Base-by-base conservation (phyloP, 2,888 invertebrate species). In the Lepidochitona cinerea region DNA sequence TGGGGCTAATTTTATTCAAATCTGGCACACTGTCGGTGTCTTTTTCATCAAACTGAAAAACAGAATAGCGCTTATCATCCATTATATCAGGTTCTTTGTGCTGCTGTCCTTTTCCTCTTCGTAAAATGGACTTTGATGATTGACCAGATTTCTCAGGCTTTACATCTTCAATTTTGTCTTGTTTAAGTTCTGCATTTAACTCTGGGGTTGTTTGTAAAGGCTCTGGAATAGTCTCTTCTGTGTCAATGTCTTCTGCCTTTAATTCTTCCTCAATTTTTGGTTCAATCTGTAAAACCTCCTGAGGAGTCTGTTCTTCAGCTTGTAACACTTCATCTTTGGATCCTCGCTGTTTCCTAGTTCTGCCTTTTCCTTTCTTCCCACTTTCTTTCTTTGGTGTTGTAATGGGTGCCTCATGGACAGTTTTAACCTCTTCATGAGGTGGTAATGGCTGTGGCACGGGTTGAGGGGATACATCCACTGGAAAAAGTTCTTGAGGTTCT, bases 71-170 rank as follows among this genome's bases (percentile, higher is more conserved):
- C 14, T 65, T 65, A 5, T 52, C 66, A 29, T 23, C 71, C 36
- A 41, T 66, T 18, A 71, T 29, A 12, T 49, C 71, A n/a, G 37
- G 37, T 36, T 70, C 71, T 71, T 71, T 74, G 14, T 59, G 65
- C 64, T 71, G 54, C 71, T 69, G 12, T 71, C 71, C 18, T 65
- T 67, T n/a, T 75, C 76, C 9, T 74, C 74, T 9, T 77, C 78
- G 32, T 73, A 74, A 74, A 80, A 80, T 54, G 4, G 23, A 29
- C 32, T 29, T 59, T 29, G 59, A 32, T 23, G 59, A 14, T 14
- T 59, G 18, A 4, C 59, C 75, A 32, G 64, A 64, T 53, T 75
- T 77, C 52, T 71, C 72, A 1, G 70, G 41, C 14, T 79, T 75
- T 14, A 29, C 12, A 23, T 59, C 59, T 14, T 59, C 59, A 59